Base-by-base conservation (phyloP, 2,888 invertebrate species). In the Lymantria dispar region DNA sequence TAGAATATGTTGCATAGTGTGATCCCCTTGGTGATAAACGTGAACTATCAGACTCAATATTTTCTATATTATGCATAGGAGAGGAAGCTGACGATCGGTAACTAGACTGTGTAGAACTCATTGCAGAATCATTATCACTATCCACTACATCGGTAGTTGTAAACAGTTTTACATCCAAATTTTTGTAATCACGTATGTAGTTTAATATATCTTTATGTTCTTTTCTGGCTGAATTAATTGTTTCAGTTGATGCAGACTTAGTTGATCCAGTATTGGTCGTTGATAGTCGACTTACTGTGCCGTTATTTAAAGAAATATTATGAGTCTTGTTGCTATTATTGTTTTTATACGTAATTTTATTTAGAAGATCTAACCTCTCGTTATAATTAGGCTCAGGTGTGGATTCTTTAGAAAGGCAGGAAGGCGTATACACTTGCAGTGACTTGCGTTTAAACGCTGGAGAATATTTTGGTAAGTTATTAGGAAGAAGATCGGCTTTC, bases 101-200 rank as follows among this genome's bases (percentile, higher is more conserved):
- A 76, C 95, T 95, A 42, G 96, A 96, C 48, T 96, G 94, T 64
- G 95, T 95, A 44, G 95, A 96, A 77, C 97, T 97, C 78, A 97
- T 96, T 5, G 97, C 97, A 30, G 97, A 97, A 81, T 97, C 97
- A 71, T 96, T 96, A 78, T 97, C 97, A 70, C 95, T 96, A 65
- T 96, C 96, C 62, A 95, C 93, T 68, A 90, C 86, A 72, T 81
- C 93, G 37, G 88, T 88, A 36, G 85, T 74, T 12, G 91, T 90
- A 51, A 88, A 88, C 60, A 89, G 81, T 76, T 89, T 90, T 43
- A 89, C 82, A 69, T 90, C 91, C 39, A 88, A 71, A 57, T 88
- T 88, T 72, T 87, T 89, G 52, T 80, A 89, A 58, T 88, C 85
- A 43, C 82, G 76, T 48, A 67, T 62, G 60, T 81, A 76, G 62